Conservation (phyloP, 2,113 vertebrate species). For the Zapornia atra region DNA sequence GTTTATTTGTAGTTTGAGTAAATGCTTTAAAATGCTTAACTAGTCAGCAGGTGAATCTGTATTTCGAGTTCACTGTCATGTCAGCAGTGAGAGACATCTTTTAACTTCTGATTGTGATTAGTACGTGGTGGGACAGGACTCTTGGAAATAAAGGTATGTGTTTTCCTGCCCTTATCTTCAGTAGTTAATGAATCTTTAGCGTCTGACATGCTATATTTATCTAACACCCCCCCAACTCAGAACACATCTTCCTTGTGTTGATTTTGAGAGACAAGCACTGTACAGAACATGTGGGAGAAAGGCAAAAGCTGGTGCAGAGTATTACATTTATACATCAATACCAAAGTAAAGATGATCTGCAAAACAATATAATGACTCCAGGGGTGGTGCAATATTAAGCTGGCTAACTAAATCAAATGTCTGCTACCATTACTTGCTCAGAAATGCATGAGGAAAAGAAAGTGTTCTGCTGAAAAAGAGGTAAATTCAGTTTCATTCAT, state of each 20-base stretch:
- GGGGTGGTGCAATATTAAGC: background rate
- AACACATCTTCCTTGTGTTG: background rate
- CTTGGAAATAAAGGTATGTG: background rate
- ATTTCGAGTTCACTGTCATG: background rate
- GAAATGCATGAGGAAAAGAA: background rate
- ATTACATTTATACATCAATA: background rate
- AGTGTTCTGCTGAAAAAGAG: background rate
- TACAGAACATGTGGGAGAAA: background rate
- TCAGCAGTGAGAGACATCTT: background rate
- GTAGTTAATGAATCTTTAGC: background rate
- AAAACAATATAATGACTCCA: background rate
- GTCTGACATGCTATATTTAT: background rate
- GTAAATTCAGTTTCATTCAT: background rate
- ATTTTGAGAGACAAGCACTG: background rate
- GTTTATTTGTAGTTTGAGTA: background rate
- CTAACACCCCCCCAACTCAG: background rate
- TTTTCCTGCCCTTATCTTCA: background rate
- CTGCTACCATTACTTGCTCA: background rate
- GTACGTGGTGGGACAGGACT: background rate
- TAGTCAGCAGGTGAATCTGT: background rate
- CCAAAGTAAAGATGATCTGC: background rate
- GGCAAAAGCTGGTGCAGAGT: background rate
- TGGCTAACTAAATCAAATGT: background rate
- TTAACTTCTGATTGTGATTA: background rate
- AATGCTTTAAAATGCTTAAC: background rate